phyloP scores from a whole-genome alignment of 2,888 invertebrate species.

The Dryomyza anilis region DNA sequence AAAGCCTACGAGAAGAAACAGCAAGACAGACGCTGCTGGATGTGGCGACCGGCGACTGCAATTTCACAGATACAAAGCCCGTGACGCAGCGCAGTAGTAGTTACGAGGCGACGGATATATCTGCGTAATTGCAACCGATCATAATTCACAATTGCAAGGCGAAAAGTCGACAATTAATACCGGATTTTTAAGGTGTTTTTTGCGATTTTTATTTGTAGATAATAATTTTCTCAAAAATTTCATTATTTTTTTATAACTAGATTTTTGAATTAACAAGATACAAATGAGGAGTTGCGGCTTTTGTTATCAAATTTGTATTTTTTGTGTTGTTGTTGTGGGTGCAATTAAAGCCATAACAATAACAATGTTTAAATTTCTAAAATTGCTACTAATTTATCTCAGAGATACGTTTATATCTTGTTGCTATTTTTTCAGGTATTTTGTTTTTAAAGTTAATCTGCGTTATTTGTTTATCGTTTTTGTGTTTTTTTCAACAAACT shows the following conservation, averaged over 20 bases:
- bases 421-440: not conserved
- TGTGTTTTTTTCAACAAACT: not conserved
- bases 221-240: not conserved
- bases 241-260: not conserved
- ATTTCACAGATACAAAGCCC: conserved; percentile 10
- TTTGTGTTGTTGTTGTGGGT: conserved; percentile 2
- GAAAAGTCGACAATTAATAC: too few relatives aligned
- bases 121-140: conserved; percentile 3
- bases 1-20: conserved; percentile 5
- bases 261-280: not conserved
- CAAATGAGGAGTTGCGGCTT: not conserved
- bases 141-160: not conserved
- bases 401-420: not conserved
- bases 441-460: not conserved
- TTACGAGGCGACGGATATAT: conserved; percentile 1
- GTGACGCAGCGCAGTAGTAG: not conserved
- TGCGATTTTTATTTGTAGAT: not conserved
- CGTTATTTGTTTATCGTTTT: not conserved
- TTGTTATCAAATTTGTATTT: conserved; percentile 14
- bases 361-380: not conserved
- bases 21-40: not conserved
- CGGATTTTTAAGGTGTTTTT: too few relatives aligned
- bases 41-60: not conserved
- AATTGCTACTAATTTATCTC: conserved; percentile 7
- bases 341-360: not conserved